Conservation (phyloP, 1,140 invertebrate genomes). For the Odontomachus brunneus region DNA sequence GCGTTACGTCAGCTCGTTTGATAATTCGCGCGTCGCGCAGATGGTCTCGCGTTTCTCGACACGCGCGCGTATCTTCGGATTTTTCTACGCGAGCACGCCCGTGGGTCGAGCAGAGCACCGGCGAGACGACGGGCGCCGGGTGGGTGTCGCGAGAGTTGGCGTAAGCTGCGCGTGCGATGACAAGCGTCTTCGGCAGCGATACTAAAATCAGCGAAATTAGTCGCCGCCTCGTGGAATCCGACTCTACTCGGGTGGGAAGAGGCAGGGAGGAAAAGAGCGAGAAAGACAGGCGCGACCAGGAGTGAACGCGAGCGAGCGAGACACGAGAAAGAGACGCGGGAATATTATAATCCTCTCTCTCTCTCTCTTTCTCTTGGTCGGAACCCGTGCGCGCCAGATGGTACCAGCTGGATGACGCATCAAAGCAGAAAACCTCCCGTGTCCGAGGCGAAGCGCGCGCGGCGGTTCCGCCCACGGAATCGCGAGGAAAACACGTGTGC, state of each 20-base stretch:
- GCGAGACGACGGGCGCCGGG: too few species aligned
- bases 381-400: slow-evolving; percentile 75
- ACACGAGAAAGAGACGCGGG: background rate
- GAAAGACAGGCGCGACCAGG: background rate
- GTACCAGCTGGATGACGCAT: slow-evolving; percentile 74
- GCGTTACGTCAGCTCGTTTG: slow-evolving; percentile 22
- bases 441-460: slow-evolving; percentile 40
- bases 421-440: slow-evolving; percentile 71
- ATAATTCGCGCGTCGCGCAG: slow-evolving; percentile 19
- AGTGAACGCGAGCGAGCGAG: too few species aligned
- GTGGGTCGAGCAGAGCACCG: too few species aligned
- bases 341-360: slow-evolving; percentile 63
- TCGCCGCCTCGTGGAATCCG: slow-evolving; percentile 49
- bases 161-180: slow-evolving; percentile 40
- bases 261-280: slow-evolving; percentile 7
- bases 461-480: slow-evolving; percentile 68
- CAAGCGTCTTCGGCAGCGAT: slow-evolving; percentile 39
- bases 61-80: background rate
- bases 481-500: slow-evolving; percentile 51
- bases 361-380: slow-evolving; percentile 47
- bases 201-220: slow-evolving; percentile 60
- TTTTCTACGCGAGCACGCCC: too few species aligned
- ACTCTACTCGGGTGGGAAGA: background rate
- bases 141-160: background rate
- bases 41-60: background rate